Evolutionary conservation across 2,113 vertebrate genomes (phyloP).

Genomic region (Girardinichthys multiradiatus): DNA sequence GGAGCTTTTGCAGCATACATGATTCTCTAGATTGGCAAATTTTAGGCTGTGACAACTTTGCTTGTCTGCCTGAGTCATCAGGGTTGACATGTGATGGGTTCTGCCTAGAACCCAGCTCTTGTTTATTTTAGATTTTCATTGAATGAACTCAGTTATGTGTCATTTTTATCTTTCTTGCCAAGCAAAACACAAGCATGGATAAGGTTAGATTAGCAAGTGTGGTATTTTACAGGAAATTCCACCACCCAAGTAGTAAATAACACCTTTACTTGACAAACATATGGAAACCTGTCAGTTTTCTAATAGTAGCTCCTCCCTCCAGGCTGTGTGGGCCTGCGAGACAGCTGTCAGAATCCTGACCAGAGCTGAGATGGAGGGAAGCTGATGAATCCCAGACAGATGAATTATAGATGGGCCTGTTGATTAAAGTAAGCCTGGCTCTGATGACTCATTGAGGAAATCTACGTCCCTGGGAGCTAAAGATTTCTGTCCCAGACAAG

Average conservation of each 20-base stretch:
- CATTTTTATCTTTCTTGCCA: background rate
- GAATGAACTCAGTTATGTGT: background rate
- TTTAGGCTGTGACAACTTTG: background rate
- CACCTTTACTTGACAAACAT: slow-evolving; percentile 22
- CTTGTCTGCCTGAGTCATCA: too few species aligned
- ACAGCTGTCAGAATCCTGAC: slow-evolving; percentile 62
- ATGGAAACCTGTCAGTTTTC: slow-evolving; percentile 38
- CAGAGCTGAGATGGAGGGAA: slow-evolving; percentile 57
- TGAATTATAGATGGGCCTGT: slow-evolving; percentile 79
- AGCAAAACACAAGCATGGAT: background rate
- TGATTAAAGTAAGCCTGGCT: slow-evolving; percentile 68
- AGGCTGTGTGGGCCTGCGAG: slow-evolving; percentile 51
- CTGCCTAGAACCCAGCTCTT: background rate
- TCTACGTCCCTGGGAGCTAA: slow-evolving; percentile 27
- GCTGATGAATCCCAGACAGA: slow-evolving; percentile 72
- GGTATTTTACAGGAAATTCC: slow-evolving; percentile 6
- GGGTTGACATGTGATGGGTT: too few species aligned
- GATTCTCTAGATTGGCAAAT: background rate
- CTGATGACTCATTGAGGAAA: slow-evolving; percentile 65
- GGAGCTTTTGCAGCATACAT: background rate
- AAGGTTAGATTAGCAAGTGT: slow-evolving; percentile 3
- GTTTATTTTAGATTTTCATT: background rate
- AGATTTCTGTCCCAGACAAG: slow-evolving; percentile 27
- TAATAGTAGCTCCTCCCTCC: slow-evolving; percentile 32
- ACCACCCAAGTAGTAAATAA: slow-evolving; percentile 10